A percentile compares a stretch with the other conserved stretches of the same genome.
phyloP scores from a whole-genome alignment of 1,140 invertebrate species.

The Akabosia matsudoensis region DNA sequence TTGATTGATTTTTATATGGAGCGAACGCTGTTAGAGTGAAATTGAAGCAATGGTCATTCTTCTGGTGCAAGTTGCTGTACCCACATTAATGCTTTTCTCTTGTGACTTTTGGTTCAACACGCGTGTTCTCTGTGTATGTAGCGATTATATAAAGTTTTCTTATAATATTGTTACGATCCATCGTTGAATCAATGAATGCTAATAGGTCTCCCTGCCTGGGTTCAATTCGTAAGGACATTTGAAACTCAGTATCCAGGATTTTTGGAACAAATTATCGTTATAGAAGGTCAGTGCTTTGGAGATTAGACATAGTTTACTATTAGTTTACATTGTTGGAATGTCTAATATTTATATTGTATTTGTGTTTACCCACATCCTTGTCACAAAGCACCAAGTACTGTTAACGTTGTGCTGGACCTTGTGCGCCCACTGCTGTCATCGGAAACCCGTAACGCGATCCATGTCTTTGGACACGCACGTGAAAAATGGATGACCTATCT shows the following conservation, averaged over 20 bases:
- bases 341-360: background rate
- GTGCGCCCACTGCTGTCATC: background rate
- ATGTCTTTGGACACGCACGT: background rate
- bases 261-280: background rate
- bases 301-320: background rate
- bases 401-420: background rate
- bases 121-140: background rate
- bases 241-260: slow-evolving; percentile 5
- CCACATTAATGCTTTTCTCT: no score
- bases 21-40: no score
- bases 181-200: no score
- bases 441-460: background rate
- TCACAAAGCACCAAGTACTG: background rate
- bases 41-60: no score
- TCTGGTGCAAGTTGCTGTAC: no score
- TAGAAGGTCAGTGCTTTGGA: background rate
- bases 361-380: background rate
- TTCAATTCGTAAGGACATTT: background rate
- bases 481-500: slow-evolving; percentile 13
- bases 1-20: no score
- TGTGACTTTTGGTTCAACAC: no score
- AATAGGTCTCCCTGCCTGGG: background rate
- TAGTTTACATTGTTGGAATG: background rate
- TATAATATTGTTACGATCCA: background rate
- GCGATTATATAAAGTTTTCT: background rate